Evolutionary conservation across 2,888 invertebrate genomes (phyloP).

Genomic region (Drosophila dives): DNA sequence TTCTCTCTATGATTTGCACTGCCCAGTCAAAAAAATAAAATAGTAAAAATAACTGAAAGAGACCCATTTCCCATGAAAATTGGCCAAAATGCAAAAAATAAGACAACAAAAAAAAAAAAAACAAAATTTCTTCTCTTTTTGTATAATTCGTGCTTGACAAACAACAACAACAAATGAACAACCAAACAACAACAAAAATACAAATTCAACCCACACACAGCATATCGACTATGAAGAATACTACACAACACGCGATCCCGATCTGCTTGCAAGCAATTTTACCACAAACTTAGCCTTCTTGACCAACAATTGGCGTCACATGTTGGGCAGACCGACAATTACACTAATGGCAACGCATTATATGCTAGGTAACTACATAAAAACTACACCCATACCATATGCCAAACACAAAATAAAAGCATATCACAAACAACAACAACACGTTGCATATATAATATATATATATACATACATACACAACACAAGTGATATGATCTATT

Average conservation of each 20-base stretch:
- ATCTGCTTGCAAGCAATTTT: constrained; percentile 96
- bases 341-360: constrained; percentile 94
- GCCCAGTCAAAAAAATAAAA: not conserved
- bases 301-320: constrained; percentile 98
- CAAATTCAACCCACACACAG: constrained; percentile 84
- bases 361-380: constrained; percentile 90
- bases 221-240: constrained; percentile 96
- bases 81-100: constrained; percentile 13
- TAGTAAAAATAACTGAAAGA: constrained; percentile 5
- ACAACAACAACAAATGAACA: constrained; percentile 31
- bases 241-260: constrained; percentile 98
- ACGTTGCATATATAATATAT: not conserved
- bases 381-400: constrained; percentile 25
- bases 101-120: constrained; percentile 8
- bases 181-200: not conserved
- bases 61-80: constrained; percentile 18
- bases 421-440: constrained; percentile 3
- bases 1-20: constrained; percentile 43
- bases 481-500: constrained; percentile 15
- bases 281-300: constrained; percentile 97
- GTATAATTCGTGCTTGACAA: constrained; percentile 47
- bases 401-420: constrained; percentile 15
- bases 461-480: constrained; percentile 11
- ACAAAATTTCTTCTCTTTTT: constrained; percentile 46
- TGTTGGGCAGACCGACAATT: constrained; percentile 98